Base-by-base conservation (phyloP, 2,113 vertebrate species). In the Pedionomus torquatus region DNA sequence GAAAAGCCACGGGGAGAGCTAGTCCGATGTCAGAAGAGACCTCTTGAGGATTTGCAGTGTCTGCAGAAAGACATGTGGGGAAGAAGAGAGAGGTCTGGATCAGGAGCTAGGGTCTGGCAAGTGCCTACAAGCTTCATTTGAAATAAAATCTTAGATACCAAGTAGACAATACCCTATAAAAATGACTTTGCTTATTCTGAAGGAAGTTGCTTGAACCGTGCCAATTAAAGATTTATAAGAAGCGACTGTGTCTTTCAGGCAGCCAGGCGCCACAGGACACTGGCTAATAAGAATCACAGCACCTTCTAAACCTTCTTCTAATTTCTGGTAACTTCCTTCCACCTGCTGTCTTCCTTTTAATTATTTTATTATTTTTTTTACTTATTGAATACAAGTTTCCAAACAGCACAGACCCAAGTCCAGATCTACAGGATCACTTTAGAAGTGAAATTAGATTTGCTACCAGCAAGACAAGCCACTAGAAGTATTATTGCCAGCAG, bases 391-490 rank as follows among this genome's bases (percentile, higher is more conserved):
- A 25, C 10, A 79, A 94, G 54, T 72, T 93, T 94, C 90, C 64
- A 88, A 82, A 64, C 49, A 86, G 79, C 85, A 82, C 57, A 87
- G 85, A 68, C 18, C 33, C 66, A 69, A 69, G 75, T 28, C 58
- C 79, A 93, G 82, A 94, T 57, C 54, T 61, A 64, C 85, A 83
- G 75, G 82, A 85, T 84, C 66, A 43, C 33, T 94, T 90, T 23
- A 48, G 66, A 94, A 87, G 57, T 64, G 17, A 87, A 95, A 96
- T 93, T 85, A 92, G 52, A 93, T 95, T 90, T 86, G 33, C 86
- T 69, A 72, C 44, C 70, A 93, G 37, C 66, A 72, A 90, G 58
- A 68, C 55, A 93, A 87, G 39, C 55, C 61, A 60, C 84, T 94
- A 39, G 28, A 87, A 82, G 30, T 39, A 89, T 70, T 92, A 82